A percentile compares a stretch with the other conserved stretches of the same genome.
phyloP scores from a whole-genome alignment of 1,140 invertebrate species.

The Cotesia vestalis region DNA sequence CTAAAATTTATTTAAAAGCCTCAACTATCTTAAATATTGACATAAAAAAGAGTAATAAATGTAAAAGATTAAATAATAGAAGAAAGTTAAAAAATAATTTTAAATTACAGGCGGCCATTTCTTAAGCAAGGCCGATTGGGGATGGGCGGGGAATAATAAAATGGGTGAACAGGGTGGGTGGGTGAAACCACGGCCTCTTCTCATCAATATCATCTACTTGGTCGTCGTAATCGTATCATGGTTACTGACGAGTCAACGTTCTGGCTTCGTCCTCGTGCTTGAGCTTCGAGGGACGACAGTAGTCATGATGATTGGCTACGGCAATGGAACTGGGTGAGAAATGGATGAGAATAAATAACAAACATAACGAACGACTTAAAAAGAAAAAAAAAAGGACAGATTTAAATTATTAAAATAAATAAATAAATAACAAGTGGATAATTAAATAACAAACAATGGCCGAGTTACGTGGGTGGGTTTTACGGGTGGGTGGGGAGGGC shows the following conservation, averaged over 20 bases:
- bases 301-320: slow-evolving; percentile 16
- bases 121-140: slow-evolving; percentile 62
- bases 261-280: slow-evolving; percentile 22
- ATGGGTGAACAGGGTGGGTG: slow-evolving; percentile 67
- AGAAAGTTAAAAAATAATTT: slow-evolving; percentile 26
- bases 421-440: slow-evolving; percentile 25
- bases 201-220: slow-evolving; percentile 59
- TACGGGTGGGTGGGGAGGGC: slow-evolving; percentile 55
- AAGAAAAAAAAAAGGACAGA: slow-evolving; percentile 35
- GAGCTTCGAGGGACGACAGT: slow-evolving; percentile 23
- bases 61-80: slow-evolving; percentile 17
- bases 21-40: too few relatives aligned
- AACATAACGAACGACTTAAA: slow-evolving; percentile 35
- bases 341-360: slow-evolving; percentile 27
- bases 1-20: too few relatives aligned
- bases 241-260: slow-evolving; percentile 48
- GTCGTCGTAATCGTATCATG: slow-evolving; percentile 61
- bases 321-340: slow-evolving; percentile 28
- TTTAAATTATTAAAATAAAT: slow-evolving; percentile 39
- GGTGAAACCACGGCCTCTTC: slow-evolving; percentile 70
- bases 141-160: slow-evolving; percentile 64
- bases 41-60: slow-evolving; percentile 6
- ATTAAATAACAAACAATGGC: slow-evolving; percentile 46
- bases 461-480: slow-evolving; percentile 50
- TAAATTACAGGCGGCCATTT: slow-evolving; percentile 62